Base-by-base conservation (phyloP, 2,888 invertebrate species). In the Nymphalis polychloros region DNA sequence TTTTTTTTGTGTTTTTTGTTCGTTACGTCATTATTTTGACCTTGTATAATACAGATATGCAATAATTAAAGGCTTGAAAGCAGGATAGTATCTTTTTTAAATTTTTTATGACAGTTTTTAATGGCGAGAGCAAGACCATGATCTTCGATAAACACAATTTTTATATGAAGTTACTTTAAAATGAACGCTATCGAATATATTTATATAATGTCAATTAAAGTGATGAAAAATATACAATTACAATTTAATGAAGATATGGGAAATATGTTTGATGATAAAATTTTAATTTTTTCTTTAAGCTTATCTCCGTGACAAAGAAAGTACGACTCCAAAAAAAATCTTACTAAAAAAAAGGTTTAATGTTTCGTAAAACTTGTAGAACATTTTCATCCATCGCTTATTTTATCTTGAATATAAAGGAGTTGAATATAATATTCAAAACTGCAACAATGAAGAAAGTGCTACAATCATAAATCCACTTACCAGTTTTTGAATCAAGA, bases 401-500 rank as follows among this genome's bases (percentile, higher is more conserved):
- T 48, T 23, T n/a, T 55, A 60, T 60, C 48, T 60, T 19, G 17
- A 23, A 59, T 20, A 13, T 41, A 64, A 59, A 13, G 49, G 35
- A 49, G 41, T 23, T 35, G 27, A 65, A 69, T 59, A 59, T 62
- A 60, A 70, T 49, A 48, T 61, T 46, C 60, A 66, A 67, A 62
- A 61, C 47, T 60, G 79, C 77, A 78, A 85, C 84, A 84, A 83
- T 82, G 75, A 81, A 79, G 81, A 81, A 81, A 82, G 77, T 77
- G 72, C 75, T 72, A 72, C 71, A 73, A 74, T 75, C 74, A 75
- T 75, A 75, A 75, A 75, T 76, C 75, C 75, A 83, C 85, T 85
- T 85, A 90, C 88, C 88, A 88, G 86, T 86, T 85, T 83, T 81
- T 81, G 78, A 82, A 84, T 85, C 86, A 82, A 85, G 87, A 88